Base-by-base conservation (phyloP, 2,888 invertebrate species). In the Caenorhabditis macrosperma region DNA sequence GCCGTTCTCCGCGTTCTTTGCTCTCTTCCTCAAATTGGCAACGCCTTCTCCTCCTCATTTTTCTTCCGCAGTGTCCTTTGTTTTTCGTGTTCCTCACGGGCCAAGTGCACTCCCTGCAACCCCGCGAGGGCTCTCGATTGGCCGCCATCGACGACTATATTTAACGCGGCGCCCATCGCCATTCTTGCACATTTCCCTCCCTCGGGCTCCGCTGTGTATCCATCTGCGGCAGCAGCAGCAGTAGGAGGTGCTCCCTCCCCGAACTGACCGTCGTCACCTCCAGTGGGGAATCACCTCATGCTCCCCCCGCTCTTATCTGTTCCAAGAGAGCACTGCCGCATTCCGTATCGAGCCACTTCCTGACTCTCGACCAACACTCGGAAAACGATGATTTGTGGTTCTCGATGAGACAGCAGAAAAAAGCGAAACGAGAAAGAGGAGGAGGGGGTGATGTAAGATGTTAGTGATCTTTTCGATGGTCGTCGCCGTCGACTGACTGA, bases 311-410 rank as follows among this genome's bases (percentile, higher is more conserved):
- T 50, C 48, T 59, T 57, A 50, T 59, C 52, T 30, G n/a, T 24
- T 38, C 35, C 50, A 28, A 38, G 17, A 54, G 61, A 61, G 63
- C 72, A 72, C 72, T 72, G 72, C 72, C 72, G 72, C 72, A 72
- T 72, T 72, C 72, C 72, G 72, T 63, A 64, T 64, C 63, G 63
- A 61, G 55, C 55, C 57, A 72, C 72, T 72, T 72, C 72, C 72
- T 72, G 72, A 64, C 72, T 71, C 30, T 33, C 68, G 54, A 44
- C 60, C 12, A 69, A 41, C 69, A 69, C 69, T 69, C 69, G 60
- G 69, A 69, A 69, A 71, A 52, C 60, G 60, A 69, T 72, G 72
- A 72, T 72, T 72, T 72, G 72, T 64, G 64, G 61, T 63, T 71
- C 35, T 61, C 26, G 54, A 48, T 22, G 48, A 59, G 48, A 48